A percentile compares a stretch with the other conserved stretches of the same genome.
These are phyloP conservation scores for Hirudinaria manillensis DNA, from an alignment of 2,888 invertebrate species.

Conservation along the genomic window DNA sequence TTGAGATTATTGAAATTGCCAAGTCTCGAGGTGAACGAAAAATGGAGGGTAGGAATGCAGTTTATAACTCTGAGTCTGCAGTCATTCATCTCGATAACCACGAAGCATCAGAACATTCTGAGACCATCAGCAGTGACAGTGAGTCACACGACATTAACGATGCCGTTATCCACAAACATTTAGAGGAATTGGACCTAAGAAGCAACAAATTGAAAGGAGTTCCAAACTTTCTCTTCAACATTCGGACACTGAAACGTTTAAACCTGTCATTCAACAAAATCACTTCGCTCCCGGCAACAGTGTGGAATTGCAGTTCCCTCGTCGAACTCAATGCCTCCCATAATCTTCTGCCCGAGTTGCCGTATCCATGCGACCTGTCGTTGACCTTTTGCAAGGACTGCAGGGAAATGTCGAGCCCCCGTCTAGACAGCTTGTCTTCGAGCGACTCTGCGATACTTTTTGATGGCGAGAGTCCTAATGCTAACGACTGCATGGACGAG, in stretches of 20 bases:
- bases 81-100: too few species aligned
- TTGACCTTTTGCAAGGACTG: neutral
- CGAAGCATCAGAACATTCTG: too few species aligned
- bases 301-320: constrained; percentile 80
- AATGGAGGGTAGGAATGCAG: too few species aligned
- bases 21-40: too few species aligned
- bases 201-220: constrained; percentile 72
- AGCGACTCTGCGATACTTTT: constrained; percentile 38
- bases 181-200: constrained; percentile 86
- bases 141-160: too few species aligned
- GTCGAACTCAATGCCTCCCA: constrained; percentile 81
- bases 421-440: constrained; percentile 31
- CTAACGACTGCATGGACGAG: neutral
- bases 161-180: too few species aligned
- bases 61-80: too few species aligned
- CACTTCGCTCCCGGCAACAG: constrained; percentile 70
- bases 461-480: constrained; percentile 34
- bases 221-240: constrained; percentile 72
- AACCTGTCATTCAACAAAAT: constrained; percentile 92
- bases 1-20: neutral
- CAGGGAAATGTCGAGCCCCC: neutral
- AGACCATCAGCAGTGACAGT: too few species aligned
- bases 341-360: constrained; percentile 74
- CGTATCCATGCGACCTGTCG: neutral
- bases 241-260: constrained; percentile 72